Base-by-base conservation (phyloP, 2,113 vertebrate genomes). In the Dendrocopos noguchii region DNA sequence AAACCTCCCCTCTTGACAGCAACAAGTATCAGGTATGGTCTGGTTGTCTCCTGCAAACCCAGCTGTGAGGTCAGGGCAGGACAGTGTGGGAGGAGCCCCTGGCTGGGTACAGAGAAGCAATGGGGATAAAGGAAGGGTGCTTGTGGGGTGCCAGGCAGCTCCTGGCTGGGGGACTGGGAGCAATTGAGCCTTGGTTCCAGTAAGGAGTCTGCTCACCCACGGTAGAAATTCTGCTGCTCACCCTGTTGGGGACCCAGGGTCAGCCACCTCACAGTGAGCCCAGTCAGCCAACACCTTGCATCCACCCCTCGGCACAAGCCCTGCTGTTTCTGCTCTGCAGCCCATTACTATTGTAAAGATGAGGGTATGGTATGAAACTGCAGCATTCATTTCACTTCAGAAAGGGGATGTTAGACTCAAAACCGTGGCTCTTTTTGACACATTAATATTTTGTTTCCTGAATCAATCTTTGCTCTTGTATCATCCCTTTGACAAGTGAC, bases 241-340 rank as follows among this genome's bases (percentile, higher is more conserved):
- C 9, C 15, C 2, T 1, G 10, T 1, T 83, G 68, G 22, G n/a
- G 13, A 84, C 29, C 11, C 61, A 87, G 70, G 55, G 27, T 7
- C 34, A 47, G 16, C 31, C 50, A 42, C 21, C 15, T 12, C 3
- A 1, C 12, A 13, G 52, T 0, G 0, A 80, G 42, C 18, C 20
- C 1, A 0, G 36, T 8, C 0, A 0, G 25, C 44, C 36, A 68
- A 29, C 4, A 6, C 16, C 19, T 28, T 0, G 0, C 34, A 44
- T 34, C 19, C 28, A 28, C 5, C 4, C n/a, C 44, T 64, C 2
- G 2, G 50, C 29, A 44, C 19, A 67, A 64, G 4, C 24, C 11
- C 60, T 59, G n/a, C 8, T 63, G 7, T 46, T 88, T 15, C 61
- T 59, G 46, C 39, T 77, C 39, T 10, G 2, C 33, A 28, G 31